phyloP scores from a whole-genome alignment of 2,888 invertebrate genomes.

The Lithophane semibrunnea region DNA sequence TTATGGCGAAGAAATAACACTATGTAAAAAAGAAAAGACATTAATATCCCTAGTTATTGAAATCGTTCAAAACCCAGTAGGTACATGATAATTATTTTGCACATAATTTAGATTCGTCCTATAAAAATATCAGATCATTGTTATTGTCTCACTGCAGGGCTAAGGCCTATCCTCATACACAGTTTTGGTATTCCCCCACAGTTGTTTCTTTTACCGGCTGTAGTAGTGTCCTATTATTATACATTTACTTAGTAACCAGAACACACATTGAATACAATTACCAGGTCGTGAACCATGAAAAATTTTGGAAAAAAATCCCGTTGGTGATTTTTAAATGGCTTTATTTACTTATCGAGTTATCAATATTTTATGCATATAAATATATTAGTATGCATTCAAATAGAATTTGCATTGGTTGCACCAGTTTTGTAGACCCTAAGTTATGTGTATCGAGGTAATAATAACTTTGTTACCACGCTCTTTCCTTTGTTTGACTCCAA shows the following conservation, averaged over 20 bases:
- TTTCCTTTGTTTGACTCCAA: constrained; percentile 35
- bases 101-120: background rate
- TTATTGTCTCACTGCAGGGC: background rate
- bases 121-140: background rate
- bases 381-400: background rate
- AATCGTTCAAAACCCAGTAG: background rate
- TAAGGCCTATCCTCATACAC: background rate
- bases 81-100: background rate
- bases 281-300: background rate
- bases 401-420: background rate
- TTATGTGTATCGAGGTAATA: constrained; percentile 42
- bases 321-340: background rate
- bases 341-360: background rate
- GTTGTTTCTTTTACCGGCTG: background rate
- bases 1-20: background rate
- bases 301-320: background rate
- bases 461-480: constrained; percentile 34
- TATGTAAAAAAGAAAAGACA: background rate
- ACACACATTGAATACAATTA: background rate
- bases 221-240: too few species aligned
- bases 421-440: constrained; percentile 29
- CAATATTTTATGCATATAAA: too few species aligned
- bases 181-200: background rate
- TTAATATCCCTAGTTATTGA: background rate
- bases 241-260: background rate